Evolutionary conservation across 1,140 invertebrate species (phyloP).

Genomic region (Dysdera silvatica): DNA sequence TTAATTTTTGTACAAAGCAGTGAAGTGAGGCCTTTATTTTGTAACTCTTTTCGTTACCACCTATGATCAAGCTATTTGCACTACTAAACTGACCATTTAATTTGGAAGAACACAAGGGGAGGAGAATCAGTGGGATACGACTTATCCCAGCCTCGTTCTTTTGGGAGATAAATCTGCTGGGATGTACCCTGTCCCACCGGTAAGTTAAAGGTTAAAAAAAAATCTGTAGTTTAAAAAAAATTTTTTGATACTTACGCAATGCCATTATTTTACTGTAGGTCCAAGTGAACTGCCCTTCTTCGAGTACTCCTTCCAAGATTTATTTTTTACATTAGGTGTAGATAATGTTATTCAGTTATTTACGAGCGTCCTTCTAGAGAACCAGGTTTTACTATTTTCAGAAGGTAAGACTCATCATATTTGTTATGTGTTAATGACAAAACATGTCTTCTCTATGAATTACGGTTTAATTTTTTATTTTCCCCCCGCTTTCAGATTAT

Average conservation of each 20-base stretch:
- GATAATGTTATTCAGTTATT: slow-evolving; percentile 89
- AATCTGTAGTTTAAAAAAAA: no score
- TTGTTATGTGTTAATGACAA: not conserved
- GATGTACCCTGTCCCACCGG: no score
- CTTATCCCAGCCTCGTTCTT: no score
- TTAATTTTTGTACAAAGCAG: no score
- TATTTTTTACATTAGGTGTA: slow-evolving; percentile 78
- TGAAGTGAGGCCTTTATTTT: no score
- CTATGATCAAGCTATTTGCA: no score
- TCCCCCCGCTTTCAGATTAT: slow-evolving; percentile 60
- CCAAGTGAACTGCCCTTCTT: slow-evolving; percentile 78
- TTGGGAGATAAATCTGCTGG: no score
- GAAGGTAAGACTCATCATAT: slow-evolving; percentile 53
- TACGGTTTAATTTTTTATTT: slow-evolving; percentile 7
- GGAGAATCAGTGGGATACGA: no score
- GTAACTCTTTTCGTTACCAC: no score
- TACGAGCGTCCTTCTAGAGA: slow-evolving; percentile 89
- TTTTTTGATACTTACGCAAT: not conserved
- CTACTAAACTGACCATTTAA: no score
- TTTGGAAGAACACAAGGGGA: no score
- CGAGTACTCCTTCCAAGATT: slow-evolving; percentile 80
- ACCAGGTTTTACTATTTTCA: slow-evolving; percentile 90
- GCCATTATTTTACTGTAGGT: slow-evolving; percentile 34
- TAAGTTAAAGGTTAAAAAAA: no score
- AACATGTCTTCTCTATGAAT: slow-evolving; percentile 5